Conservation (phyloP, 2,797 vertebrate species). For the Echeneis naucrates region DNA sequence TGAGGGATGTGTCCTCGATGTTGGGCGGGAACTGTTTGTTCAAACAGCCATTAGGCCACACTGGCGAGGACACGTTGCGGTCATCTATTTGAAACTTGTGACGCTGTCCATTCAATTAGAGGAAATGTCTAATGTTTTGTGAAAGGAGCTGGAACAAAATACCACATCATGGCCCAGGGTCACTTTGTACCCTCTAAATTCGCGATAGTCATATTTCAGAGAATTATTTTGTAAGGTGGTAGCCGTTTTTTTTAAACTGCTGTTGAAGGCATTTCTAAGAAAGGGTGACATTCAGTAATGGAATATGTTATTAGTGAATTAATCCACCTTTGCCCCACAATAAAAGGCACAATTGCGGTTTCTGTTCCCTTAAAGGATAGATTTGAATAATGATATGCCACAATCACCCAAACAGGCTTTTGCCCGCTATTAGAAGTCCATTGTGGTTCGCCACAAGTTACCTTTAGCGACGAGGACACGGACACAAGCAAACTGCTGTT, state of each 20-base stretch:
- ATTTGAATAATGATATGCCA: not conserved
- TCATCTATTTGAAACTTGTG: slow-evolving; percentile 66
- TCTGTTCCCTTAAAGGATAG: not conserved
- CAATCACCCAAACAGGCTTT: not conserved
- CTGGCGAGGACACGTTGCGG: slow-evolving; percentile 56
- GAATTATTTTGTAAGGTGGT: slow-evolving; percentile 43
- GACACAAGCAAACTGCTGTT: slow-evolving; percentile 4
- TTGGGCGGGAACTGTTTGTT: slow-evolving; percentile 69
- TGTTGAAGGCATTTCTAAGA: slow-evolving; percentile 43
- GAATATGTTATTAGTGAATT: slow-evolving; percentile 15
- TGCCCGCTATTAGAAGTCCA: not conserved
- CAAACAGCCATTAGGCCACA: slow-evolving; percentile 59
- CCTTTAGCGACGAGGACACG: slow-evolving; percentile 18
- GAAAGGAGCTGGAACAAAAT: slow-evolving; percentile 61
- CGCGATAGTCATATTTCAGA: slow-evolving; percentile 52
- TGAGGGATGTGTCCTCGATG: slow-evolving; percentile 67
- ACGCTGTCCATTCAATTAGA: slow-evolving; percentile 70
- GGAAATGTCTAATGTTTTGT: slow-evolving; percentile 47
- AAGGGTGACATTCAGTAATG: slow-evolving; percentile 59
- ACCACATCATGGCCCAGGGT: slow-evolving; percentile 42
- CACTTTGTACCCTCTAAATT: slow-evolving; percentile 58
- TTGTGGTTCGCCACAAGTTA: slow-evolving; percentile 1
- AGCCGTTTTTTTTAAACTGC: slow-evolving; percentile 52
- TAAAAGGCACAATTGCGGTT: not conserved
- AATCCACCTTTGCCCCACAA: not conserved